A percentile compares a stretch with the other conserved stretches of the same genome.
Evolutionary conservation across 2,797 vertebrate genomes (phyloP).

Genomic region (Mormyrops boulengeri): DNA sequence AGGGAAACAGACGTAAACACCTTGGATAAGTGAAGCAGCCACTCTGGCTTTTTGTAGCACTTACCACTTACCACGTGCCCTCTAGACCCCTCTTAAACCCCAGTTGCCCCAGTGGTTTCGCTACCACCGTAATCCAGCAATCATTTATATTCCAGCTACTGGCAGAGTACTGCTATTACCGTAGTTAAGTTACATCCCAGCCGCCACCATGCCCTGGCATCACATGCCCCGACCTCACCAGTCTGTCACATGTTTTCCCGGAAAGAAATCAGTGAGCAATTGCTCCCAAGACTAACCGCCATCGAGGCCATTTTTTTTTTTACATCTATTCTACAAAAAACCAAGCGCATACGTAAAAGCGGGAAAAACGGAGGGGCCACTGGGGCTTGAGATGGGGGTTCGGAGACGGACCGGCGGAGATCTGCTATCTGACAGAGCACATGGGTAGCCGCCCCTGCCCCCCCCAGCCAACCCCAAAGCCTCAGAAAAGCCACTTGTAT

Average conservation of each 20-base stretch:
- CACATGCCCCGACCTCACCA: neutral
- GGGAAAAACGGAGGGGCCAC: neutral
- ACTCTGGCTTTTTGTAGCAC: neutral
- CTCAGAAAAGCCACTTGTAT: neutral
- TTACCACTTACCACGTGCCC: neutral
- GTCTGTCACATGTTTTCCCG: neutral
- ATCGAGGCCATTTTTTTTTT: neutral
- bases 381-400: neutral
- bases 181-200: neutral
- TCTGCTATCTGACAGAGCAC: neutral
- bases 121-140: neutral
- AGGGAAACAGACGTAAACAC: neutral
- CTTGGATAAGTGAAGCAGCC: neutral
- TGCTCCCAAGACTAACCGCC: neutral
- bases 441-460: too few species aligned
- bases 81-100: neutral
- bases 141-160: neutral
- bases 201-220: neutral
- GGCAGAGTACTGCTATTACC: neutral
- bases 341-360: neutral
- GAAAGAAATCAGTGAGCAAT: neutral
- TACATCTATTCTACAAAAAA: neutral
- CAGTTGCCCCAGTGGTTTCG: neutral
- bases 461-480: neutral
- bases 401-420: neutral